Evolutionary conservation across 2,888 invertebrate species (phyloP), one percentile per base, ranked within the genome.

Genomic region (Lordiphosa andalusiaca): DNA sequence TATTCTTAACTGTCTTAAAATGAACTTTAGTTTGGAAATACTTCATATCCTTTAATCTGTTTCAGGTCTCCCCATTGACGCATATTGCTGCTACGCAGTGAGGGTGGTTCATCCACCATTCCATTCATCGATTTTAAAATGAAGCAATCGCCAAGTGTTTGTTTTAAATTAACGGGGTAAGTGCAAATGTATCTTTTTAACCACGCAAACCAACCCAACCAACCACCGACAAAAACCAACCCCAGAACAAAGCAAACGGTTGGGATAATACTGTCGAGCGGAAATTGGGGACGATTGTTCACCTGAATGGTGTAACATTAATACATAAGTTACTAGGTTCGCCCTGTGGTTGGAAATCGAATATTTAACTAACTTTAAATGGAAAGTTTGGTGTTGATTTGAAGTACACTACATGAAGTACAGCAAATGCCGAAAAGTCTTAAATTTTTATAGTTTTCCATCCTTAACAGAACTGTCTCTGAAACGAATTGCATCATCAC

Each of bases 81-180:
- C 23, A 23, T 23, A 10, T 36, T 12, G 40, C 19, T 25, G 33
- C 21, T 19, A 6, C 58, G 25, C 36, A 36, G 0, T 10, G 48
- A 37, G 65, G 58, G 64, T 55, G 44, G 59, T 57, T 80, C 61
- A 50, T 56, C 56, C 61, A 49, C 37, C 37, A 30, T 21, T 60
- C 38, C 47, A 37, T 13, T 10, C 61, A 73, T 71, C 74, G 73
- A 77, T 73, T 78, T 74, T 75, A 65, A 67, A 75, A 81, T 81
- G 77, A 77, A 77, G 68, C 74, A 51, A 64, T 62, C 21, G 57
- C 39, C 47, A 54, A 67, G 63, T 62, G 71, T 76, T 80, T 73
- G 67, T 64, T 71, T 73, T 67, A 53, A 47, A 41, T 44, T 50
- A 71, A 69, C 47, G 51, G 62, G 57, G 60, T 63, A 48, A 40